phyloP scores from a whole-genome alignment of 37 sponge, comb jelly and placozoan genomes.

The Hexactinellida sp. region DNA sequence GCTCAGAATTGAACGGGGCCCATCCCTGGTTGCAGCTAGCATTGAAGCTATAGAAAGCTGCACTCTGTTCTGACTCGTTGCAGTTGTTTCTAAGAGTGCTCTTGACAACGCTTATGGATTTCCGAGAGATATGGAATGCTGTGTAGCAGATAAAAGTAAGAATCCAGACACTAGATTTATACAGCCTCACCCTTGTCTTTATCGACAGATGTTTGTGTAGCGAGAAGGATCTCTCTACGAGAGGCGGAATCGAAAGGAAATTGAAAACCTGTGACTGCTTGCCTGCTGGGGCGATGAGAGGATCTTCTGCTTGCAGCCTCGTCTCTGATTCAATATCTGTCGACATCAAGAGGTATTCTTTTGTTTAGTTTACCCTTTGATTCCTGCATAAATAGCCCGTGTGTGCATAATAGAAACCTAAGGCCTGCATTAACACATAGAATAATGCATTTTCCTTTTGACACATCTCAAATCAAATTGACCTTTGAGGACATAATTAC shows the following conservation, averaged over 20 bases:
- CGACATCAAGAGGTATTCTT: background rate
- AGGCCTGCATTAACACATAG: too few relatives aligned
- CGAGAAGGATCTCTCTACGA: background rate
- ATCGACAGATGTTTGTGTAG: background rate
- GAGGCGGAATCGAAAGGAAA: background rate
- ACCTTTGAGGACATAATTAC: too few relatives aligned
- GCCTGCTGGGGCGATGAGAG: background rate
- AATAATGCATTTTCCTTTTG: too few relatives aligned
- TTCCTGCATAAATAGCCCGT: too few relatives aligned
- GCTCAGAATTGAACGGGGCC: conserved; percentile 31
- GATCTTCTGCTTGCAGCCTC: background rate
- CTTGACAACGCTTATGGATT: background rate
- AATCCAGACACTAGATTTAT: background rate
- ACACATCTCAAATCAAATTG: too few relatives aligned
- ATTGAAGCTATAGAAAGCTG: background rate
- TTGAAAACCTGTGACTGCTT: background rate
- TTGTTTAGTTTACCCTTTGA: too few relatives aligned
- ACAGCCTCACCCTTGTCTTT: background rate
- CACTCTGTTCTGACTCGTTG: background rate
- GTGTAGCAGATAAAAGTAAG: background rate
- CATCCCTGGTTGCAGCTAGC: conserved; percentile 23
- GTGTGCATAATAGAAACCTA: too few relatives aligned
- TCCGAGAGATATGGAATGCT: conserved; percentile 12
- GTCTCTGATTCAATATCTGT: background rate
- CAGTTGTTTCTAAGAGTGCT: conserved; percentile 9